A percentile compares a stretch with the other conserved stretches of the same genome.
Conservation (phyloP, 2,888 invertebrate species). For the Hemicrepidius hirtus region DNA sequence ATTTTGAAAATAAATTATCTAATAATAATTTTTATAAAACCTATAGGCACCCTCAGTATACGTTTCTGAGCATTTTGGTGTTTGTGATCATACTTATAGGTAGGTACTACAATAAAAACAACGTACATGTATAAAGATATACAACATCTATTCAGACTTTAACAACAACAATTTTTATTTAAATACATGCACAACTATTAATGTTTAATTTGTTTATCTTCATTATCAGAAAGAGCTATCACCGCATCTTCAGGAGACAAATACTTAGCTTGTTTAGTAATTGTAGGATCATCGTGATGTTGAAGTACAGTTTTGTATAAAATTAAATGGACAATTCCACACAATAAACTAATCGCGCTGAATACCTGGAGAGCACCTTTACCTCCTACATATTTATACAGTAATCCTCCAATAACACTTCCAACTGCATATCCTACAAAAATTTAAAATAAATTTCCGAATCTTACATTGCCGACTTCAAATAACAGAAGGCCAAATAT, state of each 20-base stretch:
- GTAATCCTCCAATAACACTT: constrained; percentile 82
- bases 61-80: too few relatives aligned
- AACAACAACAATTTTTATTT: neutral
- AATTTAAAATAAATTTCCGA: constrained; percentile 12
- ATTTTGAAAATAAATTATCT: too few relatives aligned
- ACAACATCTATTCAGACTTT: neutral
- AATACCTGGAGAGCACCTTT: constrained; percentile 74
- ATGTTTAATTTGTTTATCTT: constrained; percentile 11
- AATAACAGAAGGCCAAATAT: neutral
- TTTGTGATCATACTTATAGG: too few relatives aligned
- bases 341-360: constrained; percentile 69
- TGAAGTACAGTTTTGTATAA: constrained; percentile 68
- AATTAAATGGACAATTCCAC: constrained; percentile 71
- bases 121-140: neutral
- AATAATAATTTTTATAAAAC: too few relatives aligned
- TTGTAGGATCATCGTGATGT: constrained; percentile 56
- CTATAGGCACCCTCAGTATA: too few relatives aligned
- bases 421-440: constrained; percentile 83
- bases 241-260: constrained; percentile 60
- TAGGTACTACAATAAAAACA: too few relatives aligned
- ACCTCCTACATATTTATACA: constrained; percentile 81
- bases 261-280: constrained; percentile 50
- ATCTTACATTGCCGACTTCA: too few relatives aligned
- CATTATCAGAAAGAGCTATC: neutral
- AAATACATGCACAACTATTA: neutral